Conservation (phyloP, 2,888 invertebrate genomes). For the Yponomeuta plumbellus region DNA sequence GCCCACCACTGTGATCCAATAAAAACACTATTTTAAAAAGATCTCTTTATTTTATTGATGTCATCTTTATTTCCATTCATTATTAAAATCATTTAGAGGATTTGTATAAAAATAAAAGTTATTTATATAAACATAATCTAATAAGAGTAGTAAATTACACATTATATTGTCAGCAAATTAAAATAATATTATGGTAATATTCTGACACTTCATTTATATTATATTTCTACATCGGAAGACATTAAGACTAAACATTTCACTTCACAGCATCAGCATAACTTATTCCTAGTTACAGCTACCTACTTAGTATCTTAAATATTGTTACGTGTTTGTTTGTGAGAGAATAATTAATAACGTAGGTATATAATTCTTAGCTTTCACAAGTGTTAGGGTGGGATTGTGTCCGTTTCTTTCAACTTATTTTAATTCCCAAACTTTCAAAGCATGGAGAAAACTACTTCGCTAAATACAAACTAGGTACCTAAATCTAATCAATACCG, state of each 20-base stretch:
- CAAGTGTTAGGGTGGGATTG: constrained; percentile 67
- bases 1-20: not conserved
- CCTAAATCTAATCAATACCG: not conserved
- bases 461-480: not conserved
- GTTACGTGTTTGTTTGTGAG: constrained; percentile 17
- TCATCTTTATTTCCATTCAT: not conserved
- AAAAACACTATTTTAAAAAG: not conserved
- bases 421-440: not conserved
- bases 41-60: not conserved
- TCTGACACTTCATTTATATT: not conserved
- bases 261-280: constrained; percentile 22
- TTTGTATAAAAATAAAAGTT: not conserved
- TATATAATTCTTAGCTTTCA: constrained; percentile 5
- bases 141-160: too few relatives aligned
- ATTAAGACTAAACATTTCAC: constrained; percentile 27
- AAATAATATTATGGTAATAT: not conserved
- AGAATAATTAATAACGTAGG: not conserved
- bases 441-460: too few relatives aligned
- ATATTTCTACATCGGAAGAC: constrained; percentile 32
- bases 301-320: not conserved
- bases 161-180: not conserved
- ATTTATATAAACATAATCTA: not conserved
- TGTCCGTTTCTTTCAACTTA: constrained; percentile 54
- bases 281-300: constrained; percentile 18
- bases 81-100: not conserved